Evolutionary conservation across 2,888 invertebrate genomes (phyloP), one percentile per base, ranked within the genome.

Genomic region (Orthonevra nobilis): DNA sequence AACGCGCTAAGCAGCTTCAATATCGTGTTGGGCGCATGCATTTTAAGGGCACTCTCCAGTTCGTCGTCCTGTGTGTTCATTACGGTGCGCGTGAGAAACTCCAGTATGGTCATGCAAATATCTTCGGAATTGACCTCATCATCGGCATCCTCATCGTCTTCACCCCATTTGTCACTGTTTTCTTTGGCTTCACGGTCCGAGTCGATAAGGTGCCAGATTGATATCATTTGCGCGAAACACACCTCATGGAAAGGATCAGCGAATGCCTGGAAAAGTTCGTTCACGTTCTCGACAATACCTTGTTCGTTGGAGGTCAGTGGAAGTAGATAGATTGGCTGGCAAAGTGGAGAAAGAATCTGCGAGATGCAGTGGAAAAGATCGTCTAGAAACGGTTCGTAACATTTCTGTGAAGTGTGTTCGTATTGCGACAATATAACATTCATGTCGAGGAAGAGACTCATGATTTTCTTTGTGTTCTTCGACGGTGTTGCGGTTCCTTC

Each of bases 361-460:
- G 85, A 83, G 5, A 89, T 79, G 44, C 88, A 88, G 17, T 82
- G 83, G 61, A 87, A 83, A 28, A 86, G 83, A 34, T 84, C 85
- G 6, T 81, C 44, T 9, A 85, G 82, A 56, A 83, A 84, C 3
- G 79, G 66, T 15, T 83, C 82, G 77, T 86, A 86, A n/a, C 83
- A 85, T 10, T 79, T 69, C 50, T 83, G 83, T 1, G 88, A 86
- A 3, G 81, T 42, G 26, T 85, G 84, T 9, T 86, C 86, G 70
- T 87, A 85, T 54, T 88, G 87, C 7, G 86, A 85, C 14, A 89
- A 81, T 34, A 88, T 87, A 3, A 86, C 86, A 70, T 87, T 87
- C 32, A 89, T 87, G 69, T 89, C 89, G 54, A 89, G 83, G 79
- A 89, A 89, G 44, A 87, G 85, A 61, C 85, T 87, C 83, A 88